Evolutionary conservation across 2,113 vertebrate species (phyloP).

Genomic region (Anoura caudifer): DNA sequence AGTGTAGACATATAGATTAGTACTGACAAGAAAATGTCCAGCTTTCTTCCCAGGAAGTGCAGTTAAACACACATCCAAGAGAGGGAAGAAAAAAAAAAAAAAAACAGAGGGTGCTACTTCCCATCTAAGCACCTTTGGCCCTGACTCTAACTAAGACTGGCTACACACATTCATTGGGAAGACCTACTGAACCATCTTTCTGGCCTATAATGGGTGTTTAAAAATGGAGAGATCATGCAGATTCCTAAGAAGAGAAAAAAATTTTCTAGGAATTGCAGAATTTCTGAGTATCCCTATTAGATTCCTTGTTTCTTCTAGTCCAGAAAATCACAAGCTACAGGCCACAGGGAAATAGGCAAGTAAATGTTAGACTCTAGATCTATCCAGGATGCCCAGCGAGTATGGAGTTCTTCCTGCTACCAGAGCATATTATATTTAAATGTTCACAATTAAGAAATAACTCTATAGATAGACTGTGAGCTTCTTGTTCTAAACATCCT

Average conservation of each 20-base stretch:
- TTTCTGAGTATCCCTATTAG: neutral
- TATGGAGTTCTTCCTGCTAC: neutral
- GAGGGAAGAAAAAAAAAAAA: neutral
- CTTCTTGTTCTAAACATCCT: neutral
- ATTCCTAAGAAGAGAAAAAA: neutral
- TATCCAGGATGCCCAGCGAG: neutral
- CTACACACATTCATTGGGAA: neutral
- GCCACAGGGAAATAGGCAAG: neutral
- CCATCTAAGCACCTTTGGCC: neutral
- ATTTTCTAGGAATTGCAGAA: neutral
- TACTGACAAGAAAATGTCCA: neutral
- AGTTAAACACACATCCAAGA: neutral
- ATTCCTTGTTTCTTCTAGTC: neutral
- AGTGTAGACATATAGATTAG: neutral
- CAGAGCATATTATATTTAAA: neutral
- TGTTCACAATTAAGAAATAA: neutral
- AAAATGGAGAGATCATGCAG: neutral
- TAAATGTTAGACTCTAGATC: neutral
- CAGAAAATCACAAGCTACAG: neutral
- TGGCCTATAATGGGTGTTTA: neutral
- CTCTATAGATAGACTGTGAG: neutral
- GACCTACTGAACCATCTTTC: neutral
- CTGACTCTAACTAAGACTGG: neutral
- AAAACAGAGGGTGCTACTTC: neutral
- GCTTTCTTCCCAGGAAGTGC: neutral